Evolutionary conservation across 2,797 vertebrate species (phyloP).

Genomic region (Philypnodon macrostomus): DNA sequence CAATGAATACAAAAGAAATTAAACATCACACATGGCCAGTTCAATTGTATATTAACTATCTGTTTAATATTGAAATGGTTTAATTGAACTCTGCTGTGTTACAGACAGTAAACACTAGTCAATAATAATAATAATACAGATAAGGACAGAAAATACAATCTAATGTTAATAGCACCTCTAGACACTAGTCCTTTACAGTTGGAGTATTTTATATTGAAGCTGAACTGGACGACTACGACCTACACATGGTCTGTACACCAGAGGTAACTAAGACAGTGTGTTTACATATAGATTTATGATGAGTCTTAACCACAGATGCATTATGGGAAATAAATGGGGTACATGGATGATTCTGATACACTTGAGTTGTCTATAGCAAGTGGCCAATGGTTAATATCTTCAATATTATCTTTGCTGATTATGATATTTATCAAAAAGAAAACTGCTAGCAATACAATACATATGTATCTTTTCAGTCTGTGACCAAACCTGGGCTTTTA

Average conservation of each 20-base stretch:
- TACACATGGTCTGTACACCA: constrained; percentile 76
- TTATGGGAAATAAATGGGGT: constrained; percentile 39
- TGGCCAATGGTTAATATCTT: constrained; percentile 35
- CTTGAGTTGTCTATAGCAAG: constrained; percentile 45
- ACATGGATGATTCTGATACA: constrained; percentile 49
- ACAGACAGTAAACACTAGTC: constrained; percentile 81
- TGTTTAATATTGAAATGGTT: constrained; percentile 81
- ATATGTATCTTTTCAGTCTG: constrained; percentile 10
- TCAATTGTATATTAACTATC: constrained; percentile 72
- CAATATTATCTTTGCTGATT: constrained; percentile 29
- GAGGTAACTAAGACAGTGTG: constrained; percentile 75
- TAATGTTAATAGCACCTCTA: constrained; percentile 84
- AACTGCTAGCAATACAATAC: constrained; percentile 32
- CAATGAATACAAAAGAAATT: constrained; percentile 25
- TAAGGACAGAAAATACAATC: constrained; percentile 81
- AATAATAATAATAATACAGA: constrained; percentile 81
- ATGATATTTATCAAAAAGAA: constrained; percentile 37
- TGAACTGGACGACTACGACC: no score
- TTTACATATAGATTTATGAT: constrained; percentile 74
- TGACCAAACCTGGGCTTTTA: constrained; percentile 9
- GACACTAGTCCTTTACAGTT: constrained; percentile 77
- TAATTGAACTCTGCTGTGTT: constrained; percentile 73
- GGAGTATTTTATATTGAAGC: constrained; percentile 73
- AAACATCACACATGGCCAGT: constrained; percentile 43
- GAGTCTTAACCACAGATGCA: constrained; percentile 63